Evolutionary conservation across 2,888 invertebrate species (phyloP).

Genomic region (Mimas tiliae): DNA sequence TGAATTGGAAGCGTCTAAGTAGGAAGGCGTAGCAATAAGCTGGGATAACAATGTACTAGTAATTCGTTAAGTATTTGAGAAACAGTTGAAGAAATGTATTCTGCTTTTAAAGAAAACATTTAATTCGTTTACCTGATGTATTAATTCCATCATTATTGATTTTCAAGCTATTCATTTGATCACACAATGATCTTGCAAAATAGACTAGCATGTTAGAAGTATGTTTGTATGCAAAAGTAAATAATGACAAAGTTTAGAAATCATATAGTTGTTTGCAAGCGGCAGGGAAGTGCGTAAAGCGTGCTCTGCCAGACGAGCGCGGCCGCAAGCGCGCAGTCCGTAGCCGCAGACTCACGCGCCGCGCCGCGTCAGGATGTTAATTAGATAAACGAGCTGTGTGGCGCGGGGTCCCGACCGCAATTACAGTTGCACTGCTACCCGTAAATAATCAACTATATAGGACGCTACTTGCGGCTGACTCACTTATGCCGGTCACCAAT

Average conservation of each 20-base stretch:
- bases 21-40: too few species aligned
- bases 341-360: slow-evolving; percentile 53
- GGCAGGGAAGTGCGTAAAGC: not conserved
- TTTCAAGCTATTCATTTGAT: too few species aligned
- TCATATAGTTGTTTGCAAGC: not conserved
- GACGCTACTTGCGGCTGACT: slow-evolving; percentile 70
- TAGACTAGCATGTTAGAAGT: not conserved
- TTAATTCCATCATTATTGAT: too few species aligned
- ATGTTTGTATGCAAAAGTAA: not conserved
- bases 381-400: slow-evolving; percentile 82
- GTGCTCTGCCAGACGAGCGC: not conserved
- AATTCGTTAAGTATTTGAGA: too few species aligned
- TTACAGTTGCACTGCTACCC: slow-evolving; percentile 71
- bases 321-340: too few species aligned
- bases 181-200: too few species aligned
- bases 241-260: not conserved
- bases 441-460: slow-evolving; percentile 80
- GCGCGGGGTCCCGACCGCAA: slow-evolving; percentile 82
- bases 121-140: too few species aligned
- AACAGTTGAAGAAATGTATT: not conserved
- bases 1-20: too few species aligned
- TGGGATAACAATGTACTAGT: too few species aligned
- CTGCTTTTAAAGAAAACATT: too few species aligned
- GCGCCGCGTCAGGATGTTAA: slow-evolving; percentile 67
- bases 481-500: slow-evolving; percentile 60